phyloP scores from a whole-genome alignment of 2,888 invertebrate species.

The Drosophila acutilabella region DNA sequence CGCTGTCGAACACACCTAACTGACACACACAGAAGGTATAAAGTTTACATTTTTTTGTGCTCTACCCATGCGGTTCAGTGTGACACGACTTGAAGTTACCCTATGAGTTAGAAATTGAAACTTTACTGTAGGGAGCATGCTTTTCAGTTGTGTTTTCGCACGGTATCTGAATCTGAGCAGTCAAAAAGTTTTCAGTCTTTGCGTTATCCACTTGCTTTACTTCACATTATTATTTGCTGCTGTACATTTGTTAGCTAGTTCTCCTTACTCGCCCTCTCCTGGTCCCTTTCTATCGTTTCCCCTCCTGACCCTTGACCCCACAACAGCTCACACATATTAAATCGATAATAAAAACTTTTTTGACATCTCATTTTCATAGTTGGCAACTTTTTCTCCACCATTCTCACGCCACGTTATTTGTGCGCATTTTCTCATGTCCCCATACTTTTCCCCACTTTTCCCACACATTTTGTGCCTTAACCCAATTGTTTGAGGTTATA shows the following conservation, averaged over 20 bases:
- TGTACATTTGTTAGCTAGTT: slow-evolving; percentile 63
- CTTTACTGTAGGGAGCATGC: neutral
- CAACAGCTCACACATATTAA: slow-evolving; percentile 57
- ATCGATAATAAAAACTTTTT: slow-evolving; percentile 81
- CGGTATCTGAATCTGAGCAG: slow-evolving; percentile 21
- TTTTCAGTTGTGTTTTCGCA: neutral
- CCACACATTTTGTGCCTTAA: slow-evolving; percentile 39
- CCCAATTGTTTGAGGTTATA: slow-evolving; percentile 66
- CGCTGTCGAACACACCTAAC: slow-evolving; percentile 14
- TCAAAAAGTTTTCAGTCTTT: slow-evolving; percentile 71
- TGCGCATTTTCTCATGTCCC: slow-evolving; percentile 5
- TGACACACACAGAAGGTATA: slow-evolving; percentile 37
- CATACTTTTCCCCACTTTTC: slow-evolving; percentile 27
- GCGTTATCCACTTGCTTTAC: slow-evolving; percentile 49
- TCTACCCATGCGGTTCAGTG: neutral
- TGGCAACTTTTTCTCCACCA: slow-evolving; percentile 64
- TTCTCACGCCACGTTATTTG: slow-evolving; percentile 49
- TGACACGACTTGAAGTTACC: slow-evolving; percentile 1
- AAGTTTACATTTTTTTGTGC: slow-evolving; percentile 60
- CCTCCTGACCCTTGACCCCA: slow-evolving; percentile 1
- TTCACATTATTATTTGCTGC: slow-evolving; percentile 62
- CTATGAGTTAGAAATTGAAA: neutral
- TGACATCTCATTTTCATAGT: slow-evolving; percentile 82
- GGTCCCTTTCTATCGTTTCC: neutral
- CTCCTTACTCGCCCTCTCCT: neutral